Evolutionary conservation across 2,888 invertebrate species (phyloP), one percentile per base, ranked within the genome.

Genomic region (Chamaedrilus cognettii): DNA sequence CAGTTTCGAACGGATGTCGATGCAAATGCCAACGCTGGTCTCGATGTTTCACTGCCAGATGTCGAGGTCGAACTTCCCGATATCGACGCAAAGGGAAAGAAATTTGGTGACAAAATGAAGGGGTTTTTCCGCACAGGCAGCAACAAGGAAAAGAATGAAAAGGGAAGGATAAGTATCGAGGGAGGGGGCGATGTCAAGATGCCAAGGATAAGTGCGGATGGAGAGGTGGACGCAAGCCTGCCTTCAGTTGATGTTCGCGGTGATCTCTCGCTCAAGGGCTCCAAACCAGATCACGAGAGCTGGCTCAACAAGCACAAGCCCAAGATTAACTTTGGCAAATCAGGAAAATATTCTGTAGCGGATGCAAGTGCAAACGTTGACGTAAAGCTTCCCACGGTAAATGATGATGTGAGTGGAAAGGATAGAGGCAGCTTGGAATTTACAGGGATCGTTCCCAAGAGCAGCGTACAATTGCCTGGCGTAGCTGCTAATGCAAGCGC

Each of bases 271-370:
- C 23, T 58, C 26, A 58, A 58, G 30, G 28, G 1, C n/a, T 34
- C 58, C 0, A 58, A 58, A 58, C 33, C 31, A 28, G 58, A 58
- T 33, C 58, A 34, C 32, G 58, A 58, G 26, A 58, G 58, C 32
- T 58, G 58, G 58, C 34, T 58, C 5, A 34, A 58, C 11, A 58
- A 58, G 34, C 58, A 58, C 19, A 23, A 30, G 34, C 58, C 58
- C 23, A 58, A 58, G 33, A 58, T 58, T 58, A 30, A 33, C 33
- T 33, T 57, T 31, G 58, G 58, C 32, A 58, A 58, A 58, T 58
- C 58, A 2, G 58, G 58, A 58, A 58, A 58, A 58, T 58, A 58
- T 58, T 58, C 58, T 32, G 58, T 58, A 58, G 32, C 58, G 19
- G 58, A 58, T 32, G 58, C 58, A n/a, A 58, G 58, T 32, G 58